phyloP scores from a whole-genome alignment of 2,113 vertebrate genomes.

The Mastomys natalensis region DNA sequence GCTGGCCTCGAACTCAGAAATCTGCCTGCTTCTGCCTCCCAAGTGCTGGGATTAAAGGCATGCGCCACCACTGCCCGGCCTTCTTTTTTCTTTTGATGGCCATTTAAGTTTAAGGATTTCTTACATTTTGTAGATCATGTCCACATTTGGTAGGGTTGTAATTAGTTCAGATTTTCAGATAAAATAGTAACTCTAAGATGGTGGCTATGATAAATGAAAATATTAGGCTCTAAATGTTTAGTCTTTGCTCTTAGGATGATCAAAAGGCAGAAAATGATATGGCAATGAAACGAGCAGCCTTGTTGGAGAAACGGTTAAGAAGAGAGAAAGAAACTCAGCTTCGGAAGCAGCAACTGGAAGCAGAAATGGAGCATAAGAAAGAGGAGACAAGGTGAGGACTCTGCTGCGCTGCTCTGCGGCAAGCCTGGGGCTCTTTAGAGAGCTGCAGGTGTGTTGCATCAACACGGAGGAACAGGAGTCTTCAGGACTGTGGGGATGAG shows the following conservation, averaged over 20 bases:
- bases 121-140: neutral
- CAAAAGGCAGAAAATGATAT: constrained; percentile 95
- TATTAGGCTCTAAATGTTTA: neutral
- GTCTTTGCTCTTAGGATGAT: constrained; percentile 90
- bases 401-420: neutral
- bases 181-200: neutral
- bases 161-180: neutral
- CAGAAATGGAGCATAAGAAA: constrained; percentile 95
- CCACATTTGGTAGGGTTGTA: neutral
- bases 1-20: too few species aligned
- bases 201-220: neutral
- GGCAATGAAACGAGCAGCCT: constrained; percentile 95
- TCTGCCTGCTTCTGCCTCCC: too few species aligned
- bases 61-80: too few species aligned
- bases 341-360: constrained; percentile 94
- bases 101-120: neutral
- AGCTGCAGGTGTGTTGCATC: neutral
- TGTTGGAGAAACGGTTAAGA: constrained; percentile 96
- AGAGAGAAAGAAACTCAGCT: constrained; percentile 95
- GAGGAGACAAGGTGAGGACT: constrained; percentile 94
- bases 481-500: neutral
- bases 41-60: too few species aligned
- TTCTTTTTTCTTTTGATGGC: neutral
- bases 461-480: neutral
- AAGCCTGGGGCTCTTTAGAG: neutral